Conservation (phyloP, 2,888 invertebrate genomes). For the Philereme transversata region DNA sequence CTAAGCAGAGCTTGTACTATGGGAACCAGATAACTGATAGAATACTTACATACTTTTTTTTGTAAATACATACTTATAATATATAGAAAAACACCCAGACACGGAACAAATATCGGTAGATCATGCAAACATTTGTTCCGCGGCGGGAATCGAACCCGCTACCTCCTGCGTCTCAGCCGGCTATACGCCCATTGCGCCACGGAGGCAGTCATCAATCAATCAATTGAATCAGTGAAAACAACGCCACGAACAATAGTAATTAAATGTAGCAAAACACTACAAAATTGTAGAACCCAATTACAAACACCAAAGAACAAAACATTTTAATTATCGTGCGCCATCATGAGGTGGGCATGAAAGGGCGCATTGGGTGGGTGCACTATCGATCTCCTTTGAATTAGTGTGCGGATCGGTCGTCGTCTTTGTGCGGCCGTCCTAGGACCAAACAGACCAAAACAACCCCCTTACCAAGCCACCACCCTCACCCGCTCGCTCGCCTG, state of each 20-base stretch:
- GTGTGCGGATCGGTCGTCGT: slow-evolving; percentile 82
- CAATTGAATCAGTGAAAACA: background rate
- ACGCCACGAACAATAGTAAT: slow-evolving; percentile 2
- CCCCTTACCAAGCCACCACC: slow-evolving; percentile 50
- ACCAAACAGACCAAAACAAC: slow-evolving; percentile 84
- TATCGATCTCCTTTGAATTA: slow-evolving; percentile 84
- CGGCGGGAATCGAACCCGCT: too few relatives aligned
- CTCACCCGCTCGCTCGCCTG: slow-evolving; percentile 56
- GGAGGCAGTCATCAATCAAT: too few relatives aligned
- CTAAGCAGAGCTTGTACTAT: too few relatives aligned
- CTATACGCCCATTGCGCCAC: too few relatives aligned
- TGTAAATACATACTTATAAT: too few relatives aligned
- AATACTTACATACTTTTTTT: too few relatives aligned
- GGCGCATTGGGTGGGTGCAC: slow-evolving; percentile 75
- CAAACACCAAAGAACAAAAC: slow-evolving; percentile 47
- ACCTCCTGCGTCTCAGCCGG: too few relatives aligned
- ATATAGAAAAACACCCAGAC: too few relatives aligned
- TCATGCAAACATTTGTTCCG: too few relatives aligned
- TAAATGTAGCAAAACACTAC: slow-evolving; percentile 10
- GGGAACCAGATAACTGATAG: too few relatives aligned
- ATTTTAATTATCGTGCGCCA: slow-evolving; percentile 69
- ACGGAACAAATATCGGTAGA: too few relatives aligned
- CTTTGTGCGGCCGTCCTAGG: slow-evolving; percentile 81
- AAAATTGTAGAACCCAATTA: slow-evolving; percentile 23
- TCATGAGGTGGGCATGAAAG: slow-evolving; percentile 73